These are phyloP conservation scores for Taenioides sp. DNA, from an alignment of 2,797 vertebrate species.

Conservation along the genomic window DNA sequence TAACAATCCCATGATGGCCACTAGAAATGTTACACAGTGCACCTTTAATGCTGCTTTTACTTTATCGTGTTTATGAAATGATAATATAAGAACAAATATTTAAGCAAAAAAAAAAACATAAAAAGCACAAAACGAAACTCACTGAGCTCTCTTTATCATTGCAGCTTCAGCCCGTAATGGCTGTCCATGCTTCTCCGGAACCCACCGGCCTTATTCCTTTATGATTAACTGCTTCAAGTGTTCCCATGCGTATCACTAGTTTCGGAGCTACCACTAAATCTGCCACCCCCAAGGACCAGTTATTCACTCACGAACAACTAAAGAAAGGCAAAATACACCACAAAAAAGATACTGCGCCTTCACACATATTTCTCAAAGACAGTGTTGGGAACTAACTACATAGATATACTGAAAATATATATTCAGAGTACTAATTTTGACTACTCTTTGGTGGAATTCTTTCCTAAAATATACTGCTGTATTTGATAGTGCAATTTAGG, in stretches of 20 bases:
- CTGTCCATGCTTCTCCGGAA: conserved; percentile 17
- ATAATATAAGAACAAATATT: background rate
- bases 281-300: conserved; percentile 39
- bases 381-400: no score
- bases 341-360: conserved; percentile 9
- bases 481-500: no score
- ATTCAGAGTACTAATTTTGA: no score
- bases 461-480: no score
- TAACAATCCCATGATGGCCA: no score
- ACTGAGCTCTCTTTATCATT: conserved; percentile 2
- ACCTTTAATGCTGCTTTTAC: background rate
- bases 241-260: conserved; percentile 44
- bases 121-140: background rate
- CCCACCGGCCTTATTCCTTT: conserved; percentile 26
- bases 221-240: conserved; percentile 37
- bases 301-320: conserved; percentile 41
- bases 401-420: no score
- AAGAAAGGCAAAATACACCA: conserved; percentile 13
- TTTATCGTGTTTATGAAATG: background rate
- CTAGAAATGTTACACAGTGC: no score
- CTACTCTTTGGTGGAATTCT: no score
- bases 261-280: conserved; percentile 45
- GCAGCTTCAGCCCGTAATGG: background rate
- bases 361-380: background rate
- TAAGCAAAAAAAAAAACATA: background rate